phyloP scores from a whole-genome alignment of 2,797 vertebrate species.

The Smutsia gigantea region DNA sequence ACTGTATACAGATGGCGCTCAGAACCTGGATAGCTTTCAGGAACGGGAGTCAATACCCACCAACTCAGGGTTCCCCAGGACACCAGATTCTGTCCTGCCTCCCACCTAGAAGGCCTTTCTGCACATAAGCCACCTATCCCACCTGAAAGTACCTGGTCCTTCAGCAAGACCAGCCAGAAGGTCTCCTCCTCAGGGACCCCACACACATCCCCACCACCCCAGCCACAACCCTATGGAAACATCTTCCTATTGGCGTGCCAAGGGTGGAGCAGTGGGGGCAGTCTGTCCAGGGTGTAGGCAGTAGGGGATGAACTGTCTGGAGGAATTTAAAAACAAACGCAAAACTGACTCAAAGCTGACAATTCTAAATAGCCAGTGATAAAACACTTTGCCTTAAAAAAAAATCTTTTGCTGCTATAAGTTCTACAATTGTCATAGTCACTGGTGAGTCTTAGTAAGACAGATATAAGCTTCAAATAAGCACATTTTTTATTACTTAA shows the following conservation, averaged over 20 bases:
- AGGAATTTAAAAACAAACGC: neutral
- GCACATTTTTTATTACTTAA: neutral
- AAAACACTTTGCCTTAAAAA: neutral
- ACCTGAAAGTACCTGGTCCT: neutral
- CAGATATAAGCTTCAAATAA: neutral
- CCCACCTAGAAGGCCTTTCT: neutral
- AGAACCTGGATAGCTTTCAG: neutral
- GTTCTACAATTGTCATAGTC: neutral
- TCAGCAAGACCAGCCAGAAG: neutral
- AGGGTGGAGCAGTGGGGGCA: rapidly evolving
- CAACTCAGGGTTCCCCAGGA: neutral
- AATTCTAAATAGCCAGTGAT: neutral
- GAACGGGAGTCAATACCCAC: neutral
- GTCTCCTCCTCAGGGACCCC: neutral
- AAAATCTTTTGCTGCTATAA: neutral
- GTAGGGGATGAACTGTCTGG: neutral
- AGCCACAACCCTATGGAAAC: neutral
- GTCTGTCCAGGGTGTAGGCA: neutral
- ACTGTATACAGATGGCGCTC: neutral
- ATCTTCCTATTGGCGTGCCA: neutral
- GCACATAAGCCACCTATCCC: too few species aligned
- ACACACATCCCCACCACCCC: rapidly evolving
- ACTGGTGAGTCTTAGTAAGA: neutral
- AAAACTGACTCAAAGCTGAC: neutral
- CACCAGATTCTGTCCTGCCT: neutral